Conservation (phyloP, 2,113 vertebrate genomes). For the Carassius carassius region DNA sequence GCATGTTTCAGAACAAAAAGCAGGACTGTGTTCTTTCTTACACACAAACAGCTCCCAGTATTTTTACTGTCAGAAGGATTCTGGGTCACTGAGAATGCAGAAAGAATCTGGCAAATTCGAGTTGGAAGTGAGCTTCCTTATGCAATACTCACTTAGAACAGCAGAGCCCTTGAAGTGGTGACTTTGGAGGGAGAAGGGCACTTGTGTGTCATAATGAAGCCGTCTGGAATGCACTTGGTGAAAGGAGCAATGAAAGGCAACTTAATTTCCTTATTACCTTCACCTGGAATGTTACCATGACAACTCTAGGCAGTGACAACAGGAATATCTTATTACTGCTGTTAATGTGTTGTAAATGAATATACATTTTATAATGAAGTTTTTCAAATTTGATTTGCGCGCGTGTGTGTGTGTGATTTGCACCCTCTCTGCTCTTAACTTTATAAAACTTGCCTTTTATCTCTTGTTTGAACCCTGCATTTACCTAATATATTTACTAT, state of each 20-base stretch:
- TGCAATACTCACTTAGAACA: neutral
- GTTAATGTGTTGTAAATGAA: neutral
- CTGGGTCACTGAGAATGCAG: neutral
- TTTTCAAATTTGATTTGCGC: no score
- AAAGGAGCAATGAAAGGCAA: neutral
- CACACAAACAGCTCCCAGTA: neutral
- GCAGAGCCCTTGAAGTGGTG: neutral
- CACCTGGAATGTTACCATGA: neutral
- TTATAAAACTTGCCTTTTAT: neutral
- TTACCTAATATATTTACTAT: neutral
- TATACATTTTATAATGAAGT: neutral
- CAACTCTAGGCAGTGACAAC: neutral
- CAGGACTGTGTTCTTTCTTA: slow-evolving; percentile 1
- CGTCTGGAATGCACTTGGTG: neutral
- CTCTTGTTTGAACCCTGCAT: neutral
- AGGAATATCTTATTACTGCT: neutral
- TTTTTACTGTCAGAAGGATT: no score
- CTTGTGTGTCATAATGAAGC: neutral
- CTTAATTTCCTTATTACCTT: neutral
- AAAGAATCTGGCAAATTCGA: neutral
- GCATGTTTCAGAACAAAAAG: neutral
- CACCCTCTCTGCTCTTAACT: neutral
- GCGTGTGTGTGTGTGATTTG: no score
- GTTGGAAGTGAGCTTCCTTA: neutral
- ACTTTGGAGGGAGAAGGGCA: neutral